These are phyloP conservation scores for Sebastiscus albofasciatus DNA, from an alignment of 2,797 vertebrate species.

Conservation along the genomic window DNA sequence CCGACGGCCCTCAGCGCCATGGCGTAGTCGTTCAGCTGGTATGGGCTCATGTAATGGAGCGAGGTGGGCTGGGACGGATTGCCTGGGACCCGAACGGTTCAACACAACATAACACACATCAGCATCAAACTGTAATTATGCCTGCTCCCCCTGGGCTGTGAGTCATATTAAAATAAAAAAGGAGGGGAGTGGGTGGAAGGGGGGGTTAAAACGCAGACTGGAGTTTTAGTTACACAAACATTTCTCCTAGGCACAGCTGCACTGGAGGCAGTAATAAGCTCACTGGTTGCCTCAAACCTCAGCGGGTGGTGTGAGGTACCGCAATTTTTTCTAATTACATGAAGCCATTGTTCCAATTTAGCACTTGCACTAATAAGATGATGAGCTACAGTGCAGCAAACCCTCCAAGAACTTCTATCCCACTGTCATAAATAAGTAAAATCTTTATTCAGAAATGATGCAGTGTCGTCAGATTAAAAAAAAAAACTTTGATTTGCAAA, in stretches of 20 bases:
- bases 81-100: slow-evolving; percentile 77
- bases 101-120: slow-evolving; percentile 52
- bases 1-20: slow-evolving; percentile 96
- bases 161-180: slow-evolving; percentile 43
- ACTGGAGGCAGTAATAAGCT: slow-evolving; percentile 31
- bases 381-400: neutral
- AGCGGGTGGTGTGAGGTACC: neutral
- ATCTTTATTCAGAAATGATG: neutral
- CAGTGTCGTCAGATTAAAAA: neutral
- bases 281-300: slow-evolving; percentile 11
- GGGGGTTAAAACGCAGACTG: slow-evolving; percentile 30
- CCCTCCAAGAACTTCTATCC: neutral
- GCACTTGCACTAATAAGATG: neutral
- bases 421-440: neutral
- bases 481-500: neutral
- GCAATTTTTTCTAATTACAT: neutral
- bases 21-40: slow-evolving; percentile 96
- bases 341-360: neutral
- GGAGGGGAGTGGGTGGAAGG: slow-evolving; percentile 19
- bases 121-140: slow-evolving; percentile 51
- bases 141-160: slow-evolving; percentile 20
- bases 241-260: slow-evolving; percentile 36
- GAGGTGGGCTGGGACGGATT: slow-evolving; percentile 97
- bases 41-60: slow-evolving; percentile 97
- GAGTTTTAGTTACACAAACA: slow-evolving; percentile 41